These are phyloP conservation scores for Ameiurus melas DNA, from an alignment of 2,113 vertebrate species.

Conservation along the genomic window DNA sequence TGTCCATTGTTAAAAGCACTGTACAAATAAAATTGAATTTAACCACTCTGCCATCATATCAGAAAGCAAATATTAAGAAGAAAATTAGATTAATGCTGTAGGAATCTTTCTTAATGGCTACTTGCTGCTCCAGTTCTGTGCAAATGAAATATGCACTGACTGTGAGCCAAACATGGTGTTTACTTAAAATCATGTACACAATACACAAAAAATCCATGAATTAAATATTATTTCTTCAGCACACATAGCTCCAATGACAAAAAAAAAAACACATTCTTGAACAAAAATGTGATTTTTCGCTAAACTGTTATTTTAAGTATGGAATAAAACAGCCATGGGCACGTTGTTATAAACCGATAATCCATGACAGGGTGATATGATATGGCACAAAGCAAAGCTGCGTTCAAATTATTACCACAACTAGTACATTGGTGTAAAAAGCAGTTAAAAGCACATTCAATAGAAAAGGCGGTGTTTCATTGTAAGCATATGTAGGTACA, in stretches of 20 bases:
- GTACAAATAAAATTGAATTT: too few species aligned
- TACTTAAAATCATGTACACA: slow-evolving; percentile 45
- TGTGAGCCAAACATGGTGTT: slow-evolving; percentile 43
- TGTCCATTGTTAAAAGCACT: too few species aligned
- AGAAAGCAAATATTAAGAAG: background rate
- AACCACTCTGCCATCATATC: too few species aligned
- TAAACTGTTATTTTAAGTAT: background rate
- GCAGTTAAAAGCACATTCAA: background rate
- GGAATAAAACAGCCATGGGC: background rate
- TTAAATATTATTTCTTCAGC: background rate
- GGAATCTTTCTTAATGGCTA: background rate
- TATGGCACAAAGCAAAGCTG: too few species aligned
- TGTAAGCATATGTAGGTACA: background rate
- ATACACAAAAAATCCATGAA: slow-evolving; percentile 29
- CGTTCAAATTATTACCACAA: background rate
- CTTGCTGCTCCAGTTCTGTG: background rate
- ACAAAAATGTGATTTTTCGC: background rate
- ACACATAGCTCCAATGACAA: background rate
- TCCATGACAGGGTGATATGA: background rate
- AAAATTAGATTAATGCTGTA: background rate
- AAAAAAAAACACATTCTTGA: background rate
- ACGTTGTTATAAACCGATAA: background rate
- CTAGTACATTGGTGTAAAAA: background rate
- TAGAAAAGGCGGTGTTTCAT: background rate
- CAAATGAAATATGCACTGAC: background rate